A percentile compares a stretch with the other conserved stretches of the same genome.
Conservation (phyloP, 2,113 vertebrate genomes). For the Chaetops frenatus region DNA sequence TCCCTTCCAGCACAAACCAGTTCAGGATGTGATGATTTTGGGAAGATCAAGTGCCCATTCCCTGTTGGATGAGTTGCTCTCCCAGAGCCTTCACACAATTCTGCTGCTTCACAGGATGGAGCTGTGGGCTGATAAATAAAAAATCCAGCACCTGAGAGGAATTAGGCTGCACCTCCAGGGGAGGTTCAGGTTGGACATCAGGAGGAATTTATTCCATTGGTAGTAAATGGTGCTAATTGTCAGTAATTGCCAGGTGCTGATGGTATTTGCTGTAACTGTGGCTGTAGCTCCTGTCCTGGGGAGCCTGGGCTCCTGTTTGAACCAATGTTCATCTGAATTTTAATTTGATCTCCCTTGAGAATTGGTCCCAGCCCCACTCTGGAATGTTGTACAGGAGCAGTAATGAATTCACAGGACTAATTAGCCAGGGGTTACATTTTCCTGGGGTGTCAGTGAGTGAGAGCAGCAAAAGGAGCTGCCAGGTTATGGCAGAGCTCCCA, state of each 20-base stretch:
- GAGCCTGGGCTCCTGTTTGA: background rate
- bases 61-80: background rate
- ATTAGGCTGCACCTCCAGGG: background rate
- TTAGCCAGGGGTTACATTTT: background rate
- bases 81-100: background rate
- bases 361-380: background rate
- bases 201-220: background rate
- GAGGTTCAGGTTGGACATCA: background rate
- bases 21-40: background rate
- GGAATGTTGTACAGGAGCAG: background rate
- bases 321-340: background rate
- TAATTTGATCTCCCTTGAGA: background rate
- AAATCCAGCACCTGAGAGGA: background rate
- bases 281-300: background rate
- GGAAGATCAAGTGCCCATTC: too few relatives aligned
- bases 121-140: background rate
- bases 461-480: background rate
- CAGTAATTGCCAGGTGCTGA: background rate
- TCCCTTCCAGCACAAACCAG: too few relatives aligned
- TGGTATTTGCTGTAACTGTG: background rate
- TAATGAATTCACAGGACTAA: too few relatives aligned
- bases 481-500: background rate
- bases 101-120: background rate
- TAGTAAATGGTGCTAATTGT: background rate
- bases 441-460: background rate